Base-by-base conservation (phyloP, 2,888 invertebrate genomes). In the Sabatieria punctata region DNA sequence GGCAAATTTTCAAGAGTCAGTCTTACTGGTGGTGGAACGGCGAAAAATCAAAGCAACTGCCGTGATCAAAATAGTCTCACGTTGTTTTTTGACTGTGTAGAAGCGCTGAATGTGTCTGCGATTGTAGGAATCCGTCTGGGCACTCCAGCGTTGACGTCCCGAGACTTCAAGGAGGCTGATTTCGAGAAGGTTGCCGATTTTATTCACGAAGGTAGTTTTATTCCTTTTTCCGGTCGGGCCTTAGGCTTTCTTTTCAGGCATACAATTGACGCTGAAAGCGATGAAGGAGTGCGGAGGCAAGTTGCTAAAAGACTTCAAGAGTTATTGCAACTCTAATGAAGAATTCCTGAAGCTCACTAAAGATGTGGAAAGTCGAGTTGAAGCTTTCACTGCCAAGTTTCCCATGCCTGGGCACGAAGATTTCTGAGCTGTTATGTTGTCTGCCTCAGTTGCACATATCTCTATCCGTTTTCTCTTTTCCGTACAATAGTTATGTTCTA, bases 61-160 rank as follows among this genome's bases (percentile, higher is more conserved):
- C n/a, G n/a, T n/a, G n/a, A n/a, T n/a, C n/a, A n/a, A n/a, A n/a
- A n/a, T n/a, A n/a, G n/a, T n/a, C n/a, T n/a, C n/a, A n/a, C n/a
- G n/a, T n/a, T n/a, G n/a, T n/a, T n/a, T n/a, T n/a, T n/a, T n/a
- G n/a, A n/a, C n/a, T n/a, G n/a, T n/a, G n/a, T n/a, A n/a, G n/a
- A n/a, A n/a, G n/a, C n/a, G n/a, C n/a, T n/a, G n/a, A n/a, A n/a
- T n/a, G n/a, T n/a, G n/a, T n/a, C n/a, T 43, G n/a, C 3, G 4
- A 19, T 45, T 53, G 23, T 39, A 41, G 93, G 93, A 26, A 79
- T 95, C 46, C 75, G 93, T 49, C 73, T 95, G 39, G 93, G 95
- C 41, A 85, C 93, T 0, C 91, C 95, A 0, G 93, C 93, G 0
- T 71, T 95, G 22, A 93, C 93, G 1, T 93, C 93, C 0, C 75